phyloP scores from a whole-genome alignment of 2,797 vertebrate genomes.

The Vireo griseus region DNA sequence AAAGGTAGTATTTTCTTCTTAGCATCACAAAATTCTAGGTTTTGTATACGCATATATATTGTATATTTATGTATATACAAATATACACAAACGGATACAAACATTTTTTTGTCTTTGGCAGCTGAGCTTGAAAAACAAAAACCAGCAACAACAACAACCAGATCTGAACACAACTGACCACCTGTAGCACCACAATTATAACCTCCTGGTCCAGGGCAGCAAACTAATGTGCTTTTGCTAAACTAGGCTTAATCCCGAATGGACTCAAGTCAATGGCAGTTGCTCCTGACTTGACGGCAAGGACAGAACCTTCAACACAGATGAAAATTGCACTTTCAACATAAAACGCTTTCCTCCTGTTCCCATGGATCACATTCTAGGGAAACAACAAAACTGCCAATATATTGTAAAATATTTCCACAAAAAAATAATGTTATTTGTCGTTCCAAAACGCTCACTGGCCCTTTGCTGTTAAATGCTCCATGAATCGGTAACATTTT shows the following conservation, averaged over 20 bases:
- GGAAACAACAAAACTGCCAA: background rate
- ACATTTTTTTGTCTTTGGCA: constrained; percentile 69
- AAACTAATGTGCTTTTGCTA: constrained; percentile 16
- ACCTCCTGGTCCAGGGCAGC: background rate
- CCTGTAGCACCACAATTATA: constrained; percentile 24
- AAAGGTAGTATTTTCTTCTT: constrained; percentile 33
- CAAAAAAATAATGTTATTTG: background rate
- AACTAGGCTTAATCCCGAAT: background rate
- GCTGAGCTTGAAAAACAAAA: constrained; percentile 26
- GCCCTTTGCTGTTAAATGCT: constrained; percentile 21
- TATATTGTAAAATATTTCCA: background rate
- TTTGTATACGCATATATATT: constrained; percentile 25
- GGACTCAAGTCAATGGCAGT: background rate
- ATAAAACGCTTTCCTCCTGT: background rate
- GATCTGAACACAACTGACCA: background rate
- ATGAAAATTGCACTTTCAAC: constrained; percentile 22
- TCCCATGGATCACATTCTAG: background rate
- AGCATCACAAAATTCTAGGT: background rate
- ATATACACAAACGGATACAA: constrained; percentile 47
- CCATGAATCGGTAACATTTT: background rate
- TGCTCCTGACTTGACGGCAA: background rate
- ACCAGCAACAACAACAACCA: background rate
- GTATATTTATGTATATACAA: constrained; percentile 50
- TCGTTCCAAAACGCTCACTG: background rate
- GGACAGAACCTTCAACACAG: background rate